Evolutionary conservation across 2,797 vertebrate species (phyloP).

Genomic region (Gallinago stenura): DNA sequence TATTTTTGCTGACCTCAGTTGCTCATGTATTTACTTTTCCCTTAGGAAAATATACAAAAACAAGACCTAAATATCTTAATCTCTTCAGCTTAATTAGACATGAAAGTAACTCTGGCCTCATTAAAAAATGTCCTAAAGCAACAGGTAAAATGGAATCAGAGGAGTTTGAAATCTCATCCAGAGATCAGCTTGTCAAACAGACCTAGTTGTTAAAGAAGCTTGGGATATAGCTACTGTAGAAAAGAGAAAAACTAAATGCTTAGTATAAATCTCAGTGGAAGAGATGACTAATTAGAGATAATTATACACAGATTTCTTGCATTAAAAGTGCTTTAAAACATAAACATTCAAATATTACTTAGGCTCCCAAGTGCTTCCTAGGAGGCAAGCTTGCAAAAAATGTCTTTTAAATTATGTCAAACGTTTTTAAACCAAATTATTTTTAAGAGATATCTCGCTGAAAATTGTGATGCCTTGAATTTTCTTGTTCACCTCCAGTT

Average conservation of each 20-base stretch:
- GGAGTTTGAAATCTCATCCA: neutral
- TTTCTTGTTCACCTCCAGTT: neutral
- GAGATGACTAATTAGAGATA: conserved; percentile 64
- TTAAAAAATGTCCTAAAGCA: conserved; percentile 65
- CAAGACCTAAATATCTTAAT: conserved; percentile 57
- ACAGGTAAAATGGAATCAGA: conserved; percentile 40
- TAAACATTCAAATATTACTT: conserved; percentile 70
- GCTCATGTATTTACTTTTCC: conserved; percentile 49
- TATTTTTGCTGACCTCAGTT: conserved; percentile 55
- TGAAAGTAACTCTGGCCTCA: conserved; percentile 50
- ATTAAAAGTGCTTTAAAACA: conserved; percentile 73
- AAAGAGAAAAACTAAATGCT: conserved; percentile 30
- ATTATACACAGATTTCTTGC: conserved; percentile 70
- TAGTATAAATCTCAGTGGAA: conserved; percentile 66
- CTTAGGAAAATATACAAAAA: conserved; percentile 37
- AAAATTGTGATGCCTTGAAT: neutral
- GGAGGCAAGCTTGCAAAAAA: conserved; percentile 47
- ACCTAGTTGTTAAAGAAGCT: conserved; percentile 28
- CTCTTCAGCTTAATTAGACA: conserved; percentile 65
- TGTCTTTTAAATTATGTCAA: neutral
- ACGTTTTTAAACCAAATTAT: conserved; percentile 10
- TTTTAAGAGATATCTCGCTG: conserved; percentile 2
- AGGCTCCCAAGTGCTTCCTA: conserved; percentile 56
- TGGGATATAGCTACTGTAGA: conserved; percentile 29
- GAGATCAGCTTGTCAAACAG: conserved; percentile 35